These are phyloP conservation scores for Synergus japonicus DNA, from an alignment of 2,888 invertebrate genomes.

Conservation along the genomic window DNA sequence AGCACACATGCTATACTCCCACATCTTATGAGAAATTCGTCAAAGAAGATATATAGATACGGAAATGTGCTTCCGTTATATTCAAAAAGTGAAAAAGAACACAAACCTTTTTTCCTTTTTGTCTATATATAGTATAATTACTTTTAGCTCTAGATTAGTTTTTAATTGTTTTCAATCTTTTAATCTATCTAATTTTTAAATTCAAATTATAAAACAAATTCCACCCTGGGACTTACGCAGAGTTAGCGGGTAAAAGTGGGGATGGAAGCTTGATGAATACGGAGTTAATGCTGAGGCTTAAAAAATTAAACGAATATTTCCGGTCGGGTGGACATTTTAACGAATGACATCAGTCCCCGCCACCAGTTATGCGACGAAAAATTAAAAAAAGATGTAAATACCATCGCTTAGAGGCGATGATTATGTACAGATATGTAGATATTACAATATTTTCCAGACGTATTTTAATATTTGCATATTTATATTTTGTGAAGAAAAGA, in stretches of 20 bases:
- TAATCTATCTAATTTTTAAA: not conserved
- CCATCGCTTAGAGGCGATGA: not conserved
- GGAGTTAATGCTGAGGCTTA: conserved; percentile 69
- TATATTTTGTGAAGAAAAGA: too few species aligned
- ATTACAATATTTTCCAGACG: not conserved
- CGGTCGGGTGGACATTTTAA: conserved; percentile 71
- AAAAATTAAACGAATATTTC: conserved; percentile 75
- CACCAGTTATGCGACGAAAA: conserved; percentile 6
- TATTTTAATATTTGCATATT: too few species aligned
- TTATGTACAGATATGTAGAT: not conserved
- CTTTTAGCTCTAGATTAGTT: not conserved
- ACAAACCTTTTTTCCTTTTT: conserved; percentile 1
- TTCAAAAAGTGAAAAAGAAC: conserved; percentile 3
- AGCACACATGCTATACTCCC: conserved; percentile 18
- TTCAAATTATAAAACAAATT: not conserved
- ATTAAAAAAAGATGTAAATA: not conserved
- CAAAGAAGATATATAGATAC: conserved; percentile 23
- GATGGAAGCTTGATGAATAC: conserved; percentile 68
- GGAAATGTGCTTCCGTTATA: too few species aligned
- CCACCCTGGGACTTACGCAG: not conserved
- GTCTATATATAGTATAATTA: not conserved
- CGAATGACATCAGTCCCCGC: conserved; percentile 59
- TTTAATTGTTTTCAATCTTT: not conserved
- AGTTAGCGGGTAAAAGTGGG: not conserved
- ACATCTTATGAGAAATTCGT: conserved; percentile 22